Evolutionary conservation across 2,888 invertebrate species (phyloP).

Genomic region (Aphodius sticticus): DNA sequence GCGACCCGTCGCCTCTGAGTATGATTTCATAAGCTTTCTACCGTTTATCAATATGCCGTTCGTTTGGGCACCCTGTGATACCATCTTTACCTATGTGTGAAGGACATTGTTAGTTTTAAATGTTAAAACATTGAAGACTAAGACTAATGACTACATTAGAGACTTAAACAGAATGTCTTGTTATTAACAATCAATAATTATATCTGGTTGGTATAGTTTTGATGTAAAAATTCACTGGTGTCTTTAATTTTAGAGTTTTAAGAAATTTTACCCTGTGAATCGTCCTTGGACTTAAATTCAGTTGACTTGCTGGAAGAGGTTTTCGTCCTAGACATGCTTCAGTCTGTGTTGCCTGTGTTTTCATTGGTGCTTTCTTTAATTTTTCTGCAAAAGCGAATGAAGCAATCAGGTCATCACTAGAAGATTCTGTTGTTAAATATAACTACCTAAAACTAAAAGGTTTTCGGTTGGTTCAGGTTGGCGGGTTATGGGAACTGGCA

Average conservation of each 20-base stretch:
- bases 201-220: too few relatives aligned
- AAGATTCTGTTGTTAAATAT: not conserved
- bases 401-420: not conserved
- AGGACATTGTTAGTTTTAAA: conserved; percentile 5
- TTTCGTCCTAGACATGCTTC: conserved; percentile 78
- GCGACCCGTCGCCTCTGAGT: conserved; percentile 76
- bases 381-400: conserved; percentile 68
- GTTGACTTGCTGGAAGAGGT: conserved; percentile 73
- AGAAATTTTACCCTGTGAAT: conserved; percentile 72
- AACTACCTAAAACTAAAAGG: conserved; percentile 66
- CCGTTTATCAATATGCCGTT: conserved; percentile 77
- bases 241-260: not conserved
- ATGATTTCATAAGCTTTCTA: conserved; percentile 84
- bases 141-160: too few relatives aligned
- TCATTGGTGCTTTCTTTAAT: conserved; percentile 84
- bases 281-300: conserved; percentile 81
- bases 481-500: conserved; percentile 58
- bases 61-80: conserved; percentile 90
- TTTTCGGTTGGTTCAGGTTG: conserved; percentile 63
- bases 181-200: too few relatives aligned
- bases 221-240: too few relatives aligned
- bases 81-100: conserved; percentile 76
- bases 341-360: conserved; percentile 92
- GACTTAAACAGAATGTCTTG: too few relatives aligned
- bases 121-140: not conserved